A percentile compares a stretch with the other conserved stretches of the same genome.
Conservation (phyloP, 1,140 invertebrate genomes). For the Conopomorpha cramerella region DNA sequence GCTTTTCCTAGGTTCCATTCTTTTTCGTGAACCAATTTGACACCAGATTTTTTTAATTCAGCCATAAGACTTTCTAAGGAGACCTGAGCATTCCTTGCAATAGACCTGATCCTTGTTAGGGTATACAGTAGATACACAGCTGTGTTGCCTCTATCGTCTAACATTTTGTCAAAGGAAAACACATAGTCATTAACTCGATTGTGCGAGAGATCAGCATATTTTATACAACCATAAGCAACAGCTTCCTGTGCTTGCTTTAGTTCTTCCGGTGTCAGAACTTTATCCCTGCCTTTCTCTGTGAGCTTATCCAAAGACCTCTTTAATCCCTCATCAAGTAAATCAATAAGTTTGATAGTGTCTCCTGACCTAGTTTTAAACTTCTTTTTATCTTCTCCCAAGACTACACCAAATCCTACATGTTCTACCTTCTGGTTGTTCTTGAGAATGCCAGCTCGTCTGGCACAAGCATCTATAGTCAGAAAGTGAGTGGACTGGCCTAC, state of each 20-base stretch:
- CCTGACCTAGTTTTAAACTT: constrained; percentile 99
- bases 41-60: constrained; percentile 58
- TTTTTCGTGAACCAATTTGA: constrained; percentile 84
- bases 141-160: constrained; percentile 98
- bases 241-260: constrained; percentile 84
- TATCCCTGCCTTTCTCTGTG: constrained; percentile 88
- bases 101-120: constrained; percentile 91
- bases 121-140: constrained; percentile 98
- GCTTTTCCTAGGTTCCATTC: constrained; percentile 96
- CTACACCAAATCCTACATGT: constrained; percentile 95
- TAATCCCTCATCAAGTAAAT: constrained; percentile 95
- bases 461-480: constrained; percentile 73
- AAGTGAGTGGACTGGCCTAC: constrained; percentile 92
- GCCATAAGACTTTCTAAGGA: constrained; percentile 59
- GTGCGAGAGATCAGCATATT: constrained; percentile 96
- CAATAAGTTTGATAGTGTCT: constrained; percentile 88
- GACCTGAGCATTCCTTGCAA: constrained; percentile 76
- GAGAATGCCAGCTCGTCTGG: constrained; percentile 72
- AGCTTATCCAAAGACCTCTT: constrained; percentile 84
- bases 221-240: constrained; percentile 97
- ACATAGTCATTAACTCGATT: constrained; percentile 95
- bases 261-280: constrained; percentile 84
- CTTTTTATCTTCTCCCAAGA: constrained; percentile 97
- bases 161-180: constrained; percentile 99
- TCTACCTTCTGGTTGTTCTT: constrained; percentile 71